Evolutionary conservation across 2,888 invertebrate genomes (phyloP).

Genomic region (Noctua comes): DNA sequence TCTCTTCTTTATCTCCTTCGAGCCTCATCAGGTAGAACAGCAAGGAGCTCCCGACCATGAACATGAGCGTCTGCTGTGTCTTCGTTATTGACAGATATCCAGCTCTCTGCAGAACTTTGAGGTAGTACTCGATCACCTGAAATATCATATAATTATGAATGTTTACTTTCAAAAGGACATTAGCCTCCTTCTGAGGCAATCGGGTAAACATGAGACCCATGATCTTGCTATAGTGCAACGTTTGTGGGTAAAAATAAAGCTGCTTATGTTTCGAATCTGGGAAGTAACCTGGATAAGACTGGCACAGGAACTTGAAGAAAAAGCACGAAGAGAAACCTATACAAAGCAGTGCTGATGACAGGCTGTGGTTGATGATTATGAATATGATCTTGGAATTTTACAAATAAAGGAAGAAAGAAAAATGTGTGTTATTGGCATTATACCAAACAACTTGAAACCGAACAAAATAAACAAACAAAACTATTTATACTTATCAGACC

Average conservation of each 20-base stretch:
- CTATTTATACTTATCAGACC: neutral
- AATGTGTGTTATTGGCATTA: neutral
- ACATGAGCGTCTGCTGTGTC: constrained; percentile 82
- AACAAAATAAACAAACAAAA: neutral
- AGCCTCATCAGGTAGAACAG: constrained; percentile 88
- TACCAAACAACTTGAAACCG: neutral
- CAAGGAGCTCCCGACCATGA: constrained; percentile 86
- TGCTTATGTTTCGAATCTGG: neutral
- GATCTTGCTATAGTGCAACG: neutral
- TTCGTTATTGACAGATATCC: constrained; percentile 82
- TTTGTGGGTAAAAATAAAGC: neutral
- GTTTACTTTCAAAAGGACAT: neutral
- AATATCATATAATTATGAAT: constrained; percentile 45
- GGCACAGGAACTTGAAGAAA: neutral
- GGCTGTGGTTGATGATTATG: neutral
- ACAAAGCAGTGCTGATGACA: neutral
- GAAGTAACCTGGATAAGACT: neutral
- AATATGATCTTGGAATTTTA: neutral
- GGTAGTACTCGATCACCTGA: constrained; percentile 86
- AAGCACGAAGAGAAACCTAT: neutral
- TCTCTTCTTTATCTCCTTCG: constrained; percentile 83
- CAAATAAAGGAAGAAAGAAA: neutral
- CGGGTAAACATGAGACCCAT: neutral
- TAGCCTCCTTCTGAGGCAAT: neutral
- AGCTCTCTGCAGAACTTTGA: constrained; percentile 77